Percentiles rank a stretch among this genome's conserved stretches.
Evolutionary conservation across 2,797 vertebrate species (phyloP).

Genomic region (Oreochromis mossambicus): DNA sequence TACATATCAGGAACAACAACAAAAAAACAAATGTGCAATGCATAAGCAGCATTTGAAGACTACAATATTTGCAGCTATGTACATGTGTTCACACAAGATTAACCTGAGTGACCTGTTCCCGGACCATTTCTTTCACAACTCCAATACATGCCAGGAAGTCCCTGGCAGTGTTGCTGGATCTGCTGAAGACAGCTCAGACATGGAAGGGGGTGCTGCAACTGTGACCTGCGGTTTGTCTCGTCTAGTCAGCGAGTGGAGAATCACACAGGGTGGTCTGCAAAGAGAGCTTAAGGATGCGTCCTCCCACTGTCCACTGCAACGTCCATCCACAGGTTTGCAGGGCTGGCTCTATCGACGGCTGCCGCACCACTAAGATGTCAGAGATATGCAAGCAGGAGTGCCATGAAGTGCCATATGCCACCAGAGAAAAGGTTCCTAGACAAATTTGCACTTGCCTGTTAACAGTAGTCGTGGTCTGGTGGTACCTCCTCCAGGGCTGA

Average conservation of each 20-base stretch:
- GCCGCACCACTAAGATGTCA: not conserved
- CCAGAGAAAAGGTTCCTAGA: no score
- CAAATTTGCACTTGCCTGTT: no score
- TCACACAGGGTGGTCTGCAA: not conserved
- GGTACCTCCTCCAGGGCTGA: no score
- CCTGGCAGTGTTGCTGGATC: not conserved
- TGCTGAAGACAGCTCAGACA: not conserved
- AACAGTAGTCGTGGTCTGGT: no score
- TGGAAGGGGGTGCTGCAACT: not conserved
- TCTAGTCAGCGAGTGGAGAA: not conserved
- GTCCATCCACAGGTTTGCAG: not conserved
- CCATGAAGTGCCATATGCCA: no score
- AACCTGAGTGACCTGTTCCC: not conserved
- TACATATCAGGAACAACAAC: no score
- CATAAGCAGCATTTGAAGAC: no score
- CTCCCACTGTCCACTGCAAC: not conserved
- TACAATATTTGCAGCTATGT: no score
- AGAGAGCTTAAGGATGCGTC: not conserved
- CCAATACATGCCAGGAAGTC: not conserved
- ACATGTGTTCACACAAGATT: no score
- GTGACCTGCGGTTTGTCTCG: fast-evolving
- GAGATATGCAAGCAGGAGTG: not conserved
- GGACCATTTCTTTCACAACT: not conserved
- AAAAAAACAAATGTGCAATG: no score
- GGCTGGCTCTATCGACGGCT: not conserved